Evolutionary conservation across 2,797 vertebrate genomes (phyloP), one percentile per base, ranked within the genome.

Genomic region (Xenentodon cancila): DNA sequence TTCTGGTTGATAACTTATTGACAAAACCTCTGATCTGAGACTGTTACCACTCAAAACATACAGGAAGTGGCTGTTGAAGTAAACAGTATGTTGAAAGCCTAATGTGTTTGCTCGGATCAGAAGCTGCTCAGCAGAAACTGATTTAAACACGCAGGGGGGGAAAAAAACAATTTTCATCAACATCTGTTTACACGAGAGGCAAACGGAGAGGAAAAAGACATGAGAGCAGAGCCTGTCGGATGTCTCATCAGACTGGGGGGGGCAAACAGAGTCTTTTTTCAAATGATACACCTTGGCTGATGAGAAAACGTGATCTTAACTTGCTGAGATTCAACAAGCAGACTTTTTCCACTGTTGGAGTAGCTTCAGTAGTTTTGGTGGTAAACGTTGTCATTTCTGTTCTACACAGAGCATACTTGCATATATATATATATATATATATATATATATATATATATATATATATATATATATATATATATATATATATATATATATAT

Each of bases 381-480:
- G 59, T 55, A 53, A 61, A 58, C 64, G 44, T 37, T 27, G 16
- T 57, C 62, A 53, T 51, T 53, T 53, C 51, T 53, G 18, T 69
- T 65, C 50, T 34, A 34, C 6, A 20, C n/a, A 64, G 54, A 22
- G 3, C 7, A 18, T 53, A 25, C 25, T 25, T 25, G 3, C 25
- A 25, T 25, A n/a, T 25, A 25, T 25, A 25, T 25, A 6, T 5
- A 5, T 30, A 8, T 30, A 5, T 45, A 7, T 45, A n/a, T 45
- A n/a, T 25, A 25, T 25, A 25, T 25, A 6, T 5, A 5, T 30
- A 8, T 30, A 5, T 45, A 7, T 45, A n/a, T 45, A n/a, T 25
- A 25, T 25, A 25, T 25, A 6, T 5, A 5, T 30, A 8, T 30
- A 5, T 45, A 7, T 45, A n/a, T 45, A n/a, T 25, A 25, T 25